phyloP scores from a whole-genome alignment of 2,797 vertebrate genomes.

The Myiotriccus ornatus region DNA sequence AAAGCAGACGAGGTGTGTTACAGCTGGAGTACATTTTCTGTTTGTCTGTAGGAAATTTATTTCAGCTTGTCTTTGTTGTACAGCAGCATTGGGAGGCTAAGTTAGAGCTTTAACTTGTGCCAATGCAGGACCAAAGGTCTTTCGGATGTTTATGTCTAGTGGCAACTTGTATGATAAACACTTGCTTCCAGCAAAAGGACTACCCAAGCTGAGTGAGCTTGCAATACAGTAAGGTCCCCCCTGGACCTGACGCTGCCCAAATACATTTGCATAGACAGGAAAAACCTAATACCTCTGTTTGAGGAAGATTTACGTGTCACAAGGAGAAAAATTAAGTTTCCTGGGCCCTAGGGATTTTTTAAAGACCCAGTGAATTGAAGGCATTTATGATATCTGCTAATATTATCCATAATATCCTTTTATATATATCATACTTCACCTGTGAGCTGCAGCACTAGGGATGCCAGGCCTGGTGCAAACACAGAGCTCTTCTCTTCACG shows the following conservation, averaged over 20 bases:
- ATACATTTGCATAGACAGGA: neutral
- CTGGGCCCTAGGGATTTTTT: neutral
- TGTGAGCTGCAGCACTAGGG: neutral
- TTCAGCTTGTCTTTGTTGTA: constrained; percentile 38
- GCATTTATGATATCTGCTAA: neutral
- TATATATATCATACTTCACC: neutral
- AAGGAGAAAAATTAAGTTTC: neutral
- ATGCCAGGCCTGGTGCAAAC: neutral
- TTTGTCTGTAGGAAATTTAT: constrained; percentile 24
- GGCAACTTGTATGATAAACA: neutral
- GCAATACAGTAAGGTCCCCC: neutral
- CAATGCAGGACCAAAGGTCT: constrained; percentile 8
- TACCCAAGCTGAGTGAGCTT: neutral
- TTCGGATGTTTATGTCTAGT: neutral
- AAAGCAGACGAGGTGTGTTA: neutral
- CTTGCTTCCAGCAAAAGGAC: neutral
- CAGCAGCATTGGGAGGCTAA: neutral
- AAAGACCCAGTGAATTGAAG: neutral
- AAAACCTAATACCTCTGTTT: neutral
- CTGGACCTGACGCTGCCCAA: neutral
- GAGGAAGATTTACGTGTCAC: neutral
- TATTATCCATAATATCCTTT: neutral
- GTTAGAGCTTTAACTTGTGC: constrained; percentile 25
- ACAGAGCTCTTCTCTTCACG: neutral
- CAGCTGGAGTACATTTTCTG: constrained; percentile 34